Evolutionary conservation across 2,113 vertebrate genomes (phyloP).

Genomic region (Spheniscus mendiculus): DNA sequence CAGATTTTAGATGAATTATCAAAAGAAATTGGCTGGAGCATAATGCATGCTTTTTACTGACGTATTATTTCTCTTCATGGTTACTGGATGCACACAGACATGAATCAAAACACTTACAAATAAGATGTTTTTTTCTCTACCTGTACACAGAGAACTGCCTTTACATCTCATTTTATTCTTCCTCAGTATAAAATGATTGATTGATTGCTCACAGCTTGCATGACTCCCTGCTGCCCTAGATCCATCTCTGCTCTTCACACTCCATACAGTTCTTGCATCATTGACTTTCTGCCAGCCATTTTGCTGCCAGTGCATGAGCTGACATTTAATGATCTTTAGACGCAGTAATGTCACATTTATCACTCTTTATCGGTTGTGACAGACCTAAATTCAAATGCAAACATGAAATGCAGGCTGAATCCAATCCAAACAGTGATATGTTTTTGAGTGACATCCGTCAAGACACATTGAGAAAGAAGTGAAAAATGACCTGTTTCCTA

Average conservation of each 20-base stretch:
- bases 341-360: conserved; percentile 84
- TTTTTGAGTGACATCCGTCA: conserved; percentile 65
- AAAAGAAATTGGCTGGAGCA: conserved; percentile 27
- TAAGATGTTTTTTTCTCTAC: conserved; percentile 16
- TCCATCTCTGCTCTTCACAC: conserved; percentile 48
- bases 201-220: conserved; percentile 72
- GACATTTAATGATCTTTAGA: conserved; percentile 92
- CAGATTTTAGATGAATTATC: background rate
- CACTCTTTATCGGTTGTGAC: conserved; percentile 80
- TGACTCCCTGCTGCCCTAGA: conserved; percentile 59
- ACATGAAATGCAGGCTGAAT: conserved; percentile 69
- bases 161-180: conserved; percentile 67
- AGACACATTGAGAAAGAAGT: background rate
- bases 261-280: conserved; percentile 68
- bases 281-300: conserved; percentile 89
- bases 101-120: conserved; percentile 66
- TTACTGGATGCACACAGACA: background rate
- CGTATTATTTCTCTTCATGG: conserved; percentile 15
- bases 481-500: conserved; percentile 37
- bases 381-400: conserved; percentile 76
- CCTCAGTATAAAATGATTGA: conserved; percentile 71
- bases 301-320: conserved; percentile 80
- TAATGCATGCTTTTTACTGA: conserved; percentile 21
- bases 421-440: conserved; percentile 46
- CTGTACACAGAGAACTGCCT: conserved; percentile 21